phyloP scores from a whole-genome alignment of 2,113 vertebrate species.

The Melanerpes aurifrons region DNA sequence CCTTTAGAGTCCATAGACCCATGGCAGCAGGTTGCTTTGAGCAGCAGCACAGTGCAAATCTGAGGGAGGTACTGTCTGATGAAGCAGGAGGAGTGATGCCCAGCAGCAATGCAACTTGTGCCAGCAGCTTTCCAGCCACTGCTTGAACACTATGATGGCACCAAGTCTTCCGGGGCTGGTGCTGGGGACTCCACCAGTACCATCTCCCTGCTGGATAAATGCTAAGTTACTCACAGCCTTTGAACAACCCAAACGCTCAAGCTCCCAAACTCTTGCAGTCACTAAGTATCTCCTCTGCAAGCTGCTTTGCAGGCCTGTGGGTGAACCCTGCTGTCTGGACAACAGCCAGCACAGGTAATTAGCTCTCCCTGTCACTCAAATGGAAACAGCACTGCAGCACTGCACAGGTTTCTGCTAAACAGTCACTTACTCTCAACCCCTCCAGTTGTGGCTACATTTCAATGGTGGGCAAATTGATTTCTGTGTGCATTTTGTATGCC shows the following conservation, averaged over 20 bases:
- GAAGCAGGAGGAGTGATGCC: fast-evolving
- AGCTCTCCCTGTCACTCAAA: neutral
- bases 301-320: neutral
- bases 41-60: neutral
- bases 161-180: neutral
- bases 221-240: neutral
- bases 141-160: neutral
- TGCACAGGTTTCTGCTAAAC: neutral
- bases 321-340: neutral
- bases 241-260: neutral
- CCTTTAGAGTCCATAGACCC: fast-evolving
- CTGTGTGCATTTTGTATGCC: conserved; percentile 38
- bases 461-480: conserved; percentile 35
- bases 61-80: fast-evolving
- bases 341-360: neutral
- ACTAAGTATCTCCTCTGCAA: neutral
- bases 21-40: neutral
- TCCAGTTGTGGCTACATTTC: neutral
- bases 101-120: neutral
- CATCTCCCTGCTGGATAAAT: neutral
- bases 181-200: neutral
- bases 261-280: neutral
- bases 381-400: neutral
- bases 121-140: neutral
- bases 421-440: neutral